Conservation (phyloP, 2,888 invertebrate genomes). For the Lordiphosa andalusiaca region DNA sequence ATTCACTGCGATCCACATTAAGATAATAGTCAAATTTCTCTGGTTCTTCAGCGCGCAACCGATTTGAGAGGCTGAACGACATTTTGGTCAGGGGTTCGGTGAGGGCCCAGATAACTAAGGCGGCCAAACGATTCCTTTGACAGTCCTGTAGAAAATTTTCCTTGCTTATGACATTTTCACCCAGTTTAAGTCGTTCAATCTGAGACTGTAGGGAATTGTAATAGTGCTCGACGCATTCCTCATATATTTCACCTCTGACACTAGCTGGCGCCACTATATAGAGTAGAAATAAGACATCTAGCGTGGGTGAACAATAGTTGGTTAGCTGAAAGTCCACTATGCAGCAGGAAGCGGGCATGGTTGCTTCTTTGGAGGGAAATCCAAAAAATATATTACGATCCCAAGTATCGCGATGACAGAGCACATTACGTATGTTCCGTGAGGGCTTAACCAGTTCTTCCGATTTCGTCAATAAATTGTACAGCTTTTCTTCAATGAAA, state of each 20-base stretch:
- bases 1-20: conserved; percentile 78
- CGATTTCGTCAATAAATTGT: conserved; percentile 48
- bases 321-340: conserved; percentile 83
- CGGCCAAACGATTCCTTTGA: conserved; percentile 71
- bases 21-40: conserved; percentile 78
- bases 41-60: conserved; percentile 73
- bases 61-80: conserved; percentile 71
- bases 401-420: conserved; percentile 80
- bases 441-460: conserved; percentile 68
- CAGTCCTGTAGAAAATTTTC: conserved; percentile 76
- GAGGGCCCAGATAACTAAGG: conserved; percentile 75
- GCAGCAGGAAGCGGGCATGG: conserved; percentile 78
- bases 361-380: conserved; percentile 58
- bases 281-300: conserved; percentile 81
- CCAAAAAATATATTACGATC: conserved; percentile 78
- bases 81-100: conserved; percentile 79
- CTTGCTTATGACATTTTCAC: conserved; percentile 61
- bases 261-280: conserved; percentile 79
- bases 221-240: conserved; percentile 80
- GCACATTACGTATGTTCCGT: conserved; percentile 78
- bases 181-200: conserved; percentile 23
- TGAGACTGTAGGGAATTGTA: conserved; percentile 68
- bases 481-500: conserved; percentile 63
- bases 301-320: conserved; percentile 82
- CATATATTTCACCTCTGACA: conserved; percentile 76